Conservation (phyloP, 2,113 vertebrate species). For the Toxotes chatareus region DNA sequence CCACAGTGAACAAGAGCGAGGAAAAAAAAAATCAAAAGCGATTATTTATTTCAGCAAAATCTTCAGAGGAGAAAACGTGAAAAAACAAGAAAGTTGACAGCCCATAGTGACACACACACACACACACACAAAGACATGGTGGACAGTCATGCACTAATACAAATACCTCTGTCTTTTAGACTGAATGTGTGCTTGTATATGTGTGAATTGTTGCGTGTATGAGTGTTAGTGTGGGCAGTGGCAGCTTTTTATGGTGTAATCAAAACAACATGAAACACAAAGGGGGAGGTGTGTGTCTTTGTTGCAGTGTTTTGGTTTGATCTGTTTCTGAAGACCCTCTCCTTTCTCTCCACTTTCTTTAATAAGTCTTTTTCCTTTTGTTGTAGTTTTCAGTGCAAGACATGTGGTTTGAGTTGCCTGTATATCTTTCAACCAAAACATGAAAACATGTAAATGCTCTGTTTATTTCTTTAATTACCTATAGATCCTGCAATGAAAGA, state of each 20-base stretch:
- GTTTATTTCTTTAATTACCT: background rate
- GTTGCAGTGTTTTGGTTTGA: background rate
- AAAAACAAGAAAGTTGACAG: constrained; percentile 66
- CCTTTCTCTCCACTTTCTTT: background rate
- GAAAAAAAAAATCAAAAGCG: constrained; percentile 29
- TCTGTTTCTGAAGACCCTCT: background rate
- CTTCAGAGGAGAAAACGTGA: constrained; percentile 61
- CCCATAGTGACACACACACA: constrained; percentile 63
- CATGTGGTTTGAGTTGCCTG: no score
- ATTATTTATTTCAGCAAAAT: constrained; percentile 57
- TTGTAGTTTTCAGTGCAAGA: background rate
- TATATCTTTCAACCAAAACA: background rate
- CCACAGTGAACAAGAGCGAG: constrained; percentile 43
- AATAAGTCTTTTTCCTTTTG: background rate
- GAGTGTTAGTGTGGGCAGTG: constrained; percentile 13
- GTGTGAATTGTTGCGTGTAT: constrained; percentile 13
- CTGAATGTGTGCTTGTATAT: constrained; percentile 25
- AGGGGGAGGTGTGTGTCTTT: background rate
- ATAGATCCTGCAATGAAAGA: background rate
- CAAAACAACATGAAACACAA: background rate
- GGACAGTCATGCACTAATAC: constrained; percentile 78
- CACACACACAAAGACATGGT: constrained; percentile 65
- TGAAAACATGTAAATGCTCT: no score
- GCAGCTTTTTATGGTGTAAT: background rate
- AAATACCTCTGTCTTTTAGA: constrained; percentile 25